Percentiles rank a stretch among this genome's conserved stretches.
phyloP scores from a whole-genome alignment of 2,888 invertebrate genomes.

The Hyalella azteca region DNA sequence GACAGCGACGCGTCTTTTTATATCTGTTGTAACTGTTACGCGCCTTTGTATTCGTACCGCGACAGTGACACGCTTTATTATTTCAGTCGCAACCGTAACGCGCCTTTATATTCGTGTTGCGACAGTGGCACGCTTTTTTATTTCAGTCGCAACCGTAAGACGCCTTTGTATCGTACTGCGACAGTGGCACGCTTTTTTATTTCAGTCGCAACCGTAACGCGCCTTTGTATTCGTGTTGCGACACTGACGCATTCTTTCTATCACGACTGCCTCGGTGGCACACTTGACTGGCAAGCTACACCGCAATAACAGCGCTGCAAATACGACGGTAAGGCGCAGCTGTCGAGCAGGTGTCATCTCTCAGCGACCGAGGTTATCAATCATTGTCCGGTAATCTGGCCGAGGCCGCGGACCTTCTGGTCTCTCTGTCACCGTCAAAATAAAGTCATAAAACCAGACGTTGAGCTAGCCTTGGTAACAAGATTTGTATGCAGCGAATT shows the following conservation, averaged over 20 bases:
- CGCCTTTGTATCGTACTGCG: not conserved
- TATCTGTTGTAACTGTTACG: no score
- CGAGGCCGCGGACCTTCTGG: not conserved
- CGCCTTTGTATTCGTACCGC: no score
- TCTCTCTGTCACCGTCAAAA: conserved; percentile 17
- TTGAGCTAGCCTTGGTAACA: not conserved
- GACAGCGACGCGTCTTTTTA: no score
- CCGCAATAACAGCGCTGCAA: not conserved
- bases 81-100: not conserved
- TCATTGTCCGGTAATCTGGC: conserved; percentile 21
- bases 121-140: not conserved
- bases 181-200: not conserved
- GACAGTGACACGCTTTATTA: no score
- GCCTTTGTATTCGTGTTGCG: no score
- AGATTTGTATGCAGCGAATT: no score
- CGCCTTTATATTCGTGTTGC: not conserved
- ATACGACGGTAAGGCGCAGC: not conserved
- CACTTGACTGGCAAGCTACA: not conserved
- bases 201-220: not conserved
- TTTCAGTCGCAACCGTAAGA: not conserved
- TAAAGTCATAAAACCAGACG: conserved; percentile 14
- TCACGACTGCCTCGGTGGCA: not conserved
- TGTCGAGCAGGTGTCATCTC: not conserved
- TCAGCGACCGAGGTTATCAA: not conserved
- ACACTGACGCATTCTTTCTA: not conserved